Evolutionary conservation across 1,140 invertebrate genomes (phyloP), one percentile per base, ranked within the genome.

Genomic region (Mamestra configurata): DNA sequence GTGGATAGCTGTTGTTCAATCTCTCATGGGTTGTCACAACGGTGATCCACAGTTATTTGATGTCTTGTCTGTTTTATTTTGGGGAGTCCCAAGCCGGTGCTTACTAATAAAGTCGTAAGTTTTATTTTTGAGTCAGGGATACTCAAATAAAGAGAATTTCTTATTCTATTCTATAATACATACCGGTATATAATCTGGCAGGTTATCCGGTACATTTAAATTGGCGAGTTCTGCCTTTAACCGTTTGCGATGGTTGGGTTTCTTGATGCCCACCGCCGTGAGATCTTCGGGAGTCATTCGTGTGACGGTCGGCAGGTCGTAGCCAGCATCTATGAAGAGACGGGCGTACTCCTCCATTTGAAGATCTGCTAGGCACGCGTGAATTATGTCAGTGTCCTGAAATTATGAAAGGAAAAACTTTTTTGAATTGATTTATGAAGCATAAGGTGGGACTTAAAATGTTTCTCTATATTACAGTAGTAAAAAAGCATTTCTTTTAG

Each of bases 281-380:
- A 97, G 95, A 95, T 98, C 98, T 95, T 99, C 99, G 0, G 99
- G 99, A 20, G 99, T 99, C 98, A 99, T 99, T 79, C 98, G 96
- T 27, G 98, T 98, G 86, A 99, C 99, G 0, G 99, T 99, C 22
- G 98, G 97, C 95, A 99, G 97, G 95, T 99, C 99, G 93, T 99
- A 99, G 43, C 99, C 99, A 51, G 99, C 98, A 22, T 98, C 97
- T 61, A 98, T 96, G 94, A 99, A 99, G 24, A 99, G 96, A 43
- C 97, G 96, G 82, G 98, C 98, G 95, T 99, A 99, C 91, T 99
- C 98, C 92, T 99, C 99, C 95, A 99, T 99, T 89, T 98, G 98
- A 49, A 99, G 96, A 89, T 99, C 98, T 49, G 98, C 97, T 84
- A 99, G 95, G 99, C 99, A 99, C 77, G 98, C 97, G 86, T 98